phyloP scores from a whole-genome alignment of 2,797 vertebrate genomes.

The Tragelaphus eurycerus region DNA sequence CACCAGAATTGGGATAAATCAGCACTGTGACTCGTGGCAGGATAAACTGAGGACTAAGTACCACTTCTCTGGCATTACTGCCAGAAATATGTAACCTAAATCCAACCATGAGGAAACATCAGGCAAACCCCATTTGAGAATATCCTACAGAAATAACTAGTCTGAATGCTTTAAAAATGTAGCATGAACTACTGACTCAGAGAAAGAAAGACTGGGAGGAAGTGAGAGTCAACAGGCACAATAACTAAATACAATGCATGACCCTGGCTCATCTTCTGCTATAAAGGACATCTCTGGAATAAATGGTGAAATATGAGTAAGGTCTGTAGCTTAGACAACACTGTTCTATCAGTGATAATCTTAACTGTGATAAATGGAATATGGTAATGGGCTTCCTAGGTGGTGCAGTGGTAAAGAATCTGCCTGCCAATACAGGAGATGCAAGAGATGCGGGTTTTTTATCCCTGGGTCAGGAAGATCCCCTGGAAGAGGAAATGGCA shows the following conservation, averaged over 20 bases:
- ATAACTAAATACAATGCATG: not conserved
- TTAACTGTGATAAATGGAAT: not conserved
- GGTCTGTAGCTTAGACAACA: not conserved
- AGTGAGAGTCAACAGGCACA: not conserved
- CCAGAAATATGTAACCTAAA: not conserved
- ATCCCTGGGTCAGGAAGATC: not conserved
- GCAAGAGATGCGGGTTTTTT: not conserved
- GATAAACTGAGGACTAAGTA: not conserved
- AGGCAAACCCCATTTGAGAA: not conserved
- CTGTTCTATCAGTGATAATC: not conserved
- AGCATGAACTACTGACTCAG: not conserved
- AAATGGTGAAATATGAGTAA: not conserved
- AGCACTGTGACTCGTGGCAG: not conserved
- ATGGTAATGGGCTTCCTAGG: not conserved
- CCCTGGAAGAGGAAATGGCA: not conserved
- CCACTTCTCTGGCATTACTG: not conserved
- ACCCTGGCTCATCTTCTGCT: not conserved
- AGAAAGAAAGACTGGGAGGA: not conserved
- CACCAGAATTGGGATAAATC: not conserved
- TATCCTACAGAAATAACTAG: not conserved
- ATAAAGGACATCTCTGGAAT: not conserved
- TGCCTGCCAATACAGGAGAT: not conserved
- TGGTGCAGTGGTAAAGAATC: not conserved
- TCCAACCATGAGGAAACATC: not conserved
- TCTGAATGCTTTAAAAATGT: not conserved